These are phyloP conservation scores for Synanthedon myopaeformis DNA, from an alignment of 2,888 invertebrate genomes.

Conservation along the genomic window DNA sequence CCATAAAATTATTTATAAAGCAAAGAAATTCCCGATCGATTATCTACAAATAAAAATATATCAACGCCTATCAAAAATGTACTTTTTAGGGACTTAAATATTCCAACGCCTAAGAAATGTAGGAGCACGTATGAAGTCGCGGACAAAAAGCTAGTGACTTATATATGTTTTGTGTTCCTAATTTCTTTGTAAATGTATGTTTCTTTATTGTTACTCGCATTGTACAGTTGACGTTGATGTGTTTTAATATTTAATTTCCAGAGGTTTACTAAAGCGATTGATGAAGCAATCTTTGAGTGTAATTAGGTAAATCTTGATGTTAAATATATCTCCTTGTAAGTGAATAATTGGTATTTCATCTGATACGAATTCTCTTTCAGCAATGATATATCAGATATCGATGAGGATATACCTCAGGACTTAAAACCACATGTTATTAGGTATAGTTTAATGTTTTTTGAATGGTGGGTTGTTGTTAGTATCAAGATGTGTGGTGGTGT, in stretches of 20 bases:
- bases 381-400: conserved; percentile 47
- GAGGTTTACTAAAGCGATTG: conserved; percentile 29
- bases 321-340: conserved; percentile 10
- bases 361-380: conserved; percentile 45
- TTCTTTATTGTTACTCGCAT: conserved; percentile 4
- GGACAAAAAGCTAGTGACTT: too few relatives aligned
- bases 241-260: conserved; percentile 35
- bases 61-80: too few relatives aligned
- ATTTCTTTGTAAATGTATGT: conserved; percentile 3
- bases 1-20: too few relatives aligned
- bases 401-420: conserved; percentile 19
- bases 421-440: conserved; percentile 48
- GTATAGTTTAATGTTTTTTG: conserved; percentile 23
- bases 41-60: too few relatives aligned
- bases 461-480: not conserved
- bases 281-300: conserved; percentile 34
- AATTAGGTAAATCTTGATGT: conserved; percentile 42
- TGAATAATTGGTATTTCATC: conserved; percentile 24
- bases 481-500: not conserved
- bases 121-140: too few relatives aligned
- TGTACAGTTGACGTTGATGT: conserved; percentile 5
- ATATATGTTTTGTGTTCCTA: not conserved
- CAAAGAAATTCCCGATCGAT: too few relatives aligned
- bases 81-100: too few relatives aligned
- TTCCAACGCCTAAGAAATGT: too few relatives aligned